phyloP scores from a whole-genome alignment of 1,140 invertebrate species.

The Drepana arcuata region DNA sequence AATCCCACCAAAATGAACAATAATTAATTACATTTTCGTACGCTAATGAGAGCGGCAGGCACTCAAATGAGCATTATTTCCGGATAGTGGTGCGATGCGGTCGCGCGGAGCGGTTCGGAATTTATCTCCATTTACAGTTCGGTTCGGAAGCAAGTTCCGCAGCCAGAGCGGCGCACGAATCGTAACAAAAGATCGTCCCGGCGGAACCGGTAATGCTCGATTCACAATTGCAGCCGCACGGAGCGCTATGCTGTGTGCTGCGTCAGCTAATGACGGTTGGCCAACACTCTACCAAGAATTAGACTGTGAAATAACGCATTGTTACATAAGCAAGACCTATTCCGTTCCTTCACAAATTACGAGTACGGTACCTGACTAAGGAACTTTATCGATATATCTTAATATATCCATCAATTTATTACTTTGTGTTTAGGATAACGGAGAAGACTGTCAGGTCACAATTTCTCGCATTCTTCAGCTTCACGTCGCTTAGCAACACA shows the following conservation, averaged over 20 bases:
- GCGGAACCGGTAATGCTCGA: slow-evolving; percentile 40
- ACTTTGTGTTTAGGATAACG: slow-evolving; percentile 75
- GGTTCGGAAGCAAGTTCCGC: slow-evolving; percentile 31
- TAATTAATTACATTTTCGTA: slow-evolving; percentile 35
- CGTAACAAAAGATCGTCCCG: slow-evolving; percentile 37
- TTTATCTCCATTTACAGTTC: slow-evolving; percentile 39
- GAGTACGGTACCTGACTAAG: too few relatives aligned
- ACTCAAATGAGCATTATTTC: slow-evolving; percentile 29
- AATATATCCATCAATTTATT: too few relatives aligned
- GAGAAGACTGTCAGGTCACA: slow-evolving; percentile 81
- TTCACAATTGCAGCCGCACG: slow-evolving; percentile 34
- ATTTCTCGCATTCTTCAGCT: slow-evolving; percentile 87
- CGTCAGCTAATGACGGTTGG: slow-evolving; percentile 20
- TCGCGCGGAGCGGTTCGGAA: slow-evolving; percentile 20
- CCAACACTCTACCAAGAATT: too few relatives aligned
- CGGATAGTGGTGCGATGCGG: slow-evolving; percentile 17
- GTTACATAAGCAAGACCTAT: too few relatives aligned
- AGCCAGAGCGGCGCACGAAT: slow-evolving; percentile 17
- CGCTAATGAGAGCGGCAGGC: slow-evolving; percentile 19
- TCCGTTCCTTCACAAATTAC: too few relatives aligned
- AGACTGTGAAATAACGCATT: too few relatives aligned
- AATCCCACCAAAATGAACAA: slow-evolving; percentile 26
- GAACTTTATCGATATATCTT: too few relatives aligned
- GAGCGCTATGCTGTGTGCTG: slow-evolving; percentile 23
- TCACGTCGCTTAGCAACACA: slow-evolving; percentile 78